A percentile compares a stretch with the other conserved stretches of the same genome.
Conservation (phyloP, 37 sponge, comb jelly and placozoan genomes). For the Lycopodina hypogea region DNA sequence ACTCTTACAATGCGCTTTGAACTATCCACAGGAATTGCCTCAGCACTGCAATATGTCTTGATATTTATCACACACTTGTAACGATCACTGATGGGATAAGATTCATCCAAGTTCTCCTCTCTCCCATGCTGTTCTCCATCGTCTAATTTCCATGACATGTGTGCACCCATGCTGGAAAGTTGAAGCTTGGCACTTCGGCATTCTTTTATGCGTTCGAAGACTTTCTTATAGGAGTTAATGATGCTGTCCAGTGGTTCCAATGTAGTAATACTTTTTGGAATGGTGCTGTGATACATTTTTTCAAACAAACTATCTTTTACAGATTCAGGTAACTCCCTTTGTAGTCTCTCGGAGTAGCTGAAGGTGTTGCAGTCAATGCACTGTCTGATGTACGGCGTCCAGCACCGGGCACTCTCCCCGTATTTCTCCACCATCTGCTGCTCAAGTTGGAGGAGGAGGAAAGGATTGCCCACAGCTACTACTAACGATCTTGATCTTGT, state of each 20-base stretch:
- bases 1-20: slow-evolving; percentile 18
- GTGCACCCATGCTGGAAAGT: background rate
- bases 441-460: slow-evolving; percentile 50
- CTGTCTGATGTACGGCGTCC: slow-evolving; percentile 64
- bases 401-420: slow-evolving; percentile 34
- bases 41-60: slow-evolving; percentile 9
- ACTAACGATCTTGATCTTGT: slow-evolving; percentile 71
- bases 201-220: slow-evolving; percentile 20
- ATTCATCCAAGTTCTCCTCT: background rate
- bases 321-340: background rate
- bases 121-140: background rate
- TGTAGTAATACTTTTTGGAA: background rate
- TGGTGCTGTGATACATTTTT: background rate
- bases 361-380: slow-evolving; percentile 56
- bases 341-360: background rate
- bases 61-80: slow-evolving; percentile 25
- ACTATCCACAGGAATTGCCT: slow-evolving; percentile 60
- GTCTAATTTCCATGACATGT: slow-evolving; percentile 7
- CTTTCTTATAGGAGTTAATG: slow-evolving; percentile 24
- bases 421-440: slow-evolving; percentile 19
- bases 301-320: background rate
- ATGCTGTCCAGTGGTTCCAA: slow-evolving; percentile 31
- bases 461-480: slow-evolving; percentile 70
- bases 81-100: background rate
- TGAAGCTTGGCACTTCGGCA: background rate